phyloP scores from a whole-genome alignment of 2,888 invertebrate species.

The Pseudoips prasinana region DNA sequence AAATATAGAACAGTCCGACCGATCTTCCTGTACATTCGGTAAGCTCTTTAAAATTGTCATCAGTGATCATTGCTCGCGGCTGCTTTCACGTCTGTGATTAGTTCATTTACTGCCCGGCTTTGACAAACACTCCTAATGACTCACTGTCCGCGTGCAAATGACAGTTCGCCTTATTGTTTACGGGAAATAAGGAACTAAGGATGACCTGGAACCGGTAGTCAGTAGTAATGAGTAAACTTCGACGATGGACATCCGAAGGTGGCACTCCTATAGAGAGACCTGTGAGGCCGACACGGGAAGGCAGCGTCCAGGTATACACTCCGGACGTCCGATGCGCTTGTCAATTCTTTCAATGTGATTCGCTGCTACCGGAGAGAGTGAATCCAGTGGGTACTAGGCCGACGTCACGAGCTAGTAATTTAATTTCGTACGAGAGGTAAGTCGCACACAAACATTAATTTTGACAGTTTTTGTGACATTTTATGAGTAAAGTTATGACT shows the following conservation, averaged over 20 bases:
- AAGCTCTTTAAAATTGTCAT: conserved; percentile 80
- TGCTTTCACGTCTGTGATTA: conserved; percentile 75
- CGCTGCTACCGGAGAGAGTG: conserved; percentile 88
- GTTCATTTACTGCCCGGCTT: conserved; percentile 67
- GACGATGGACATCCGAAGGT: conserved; percentile 87
- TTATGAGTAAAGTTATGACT: conserved; percentile 57
- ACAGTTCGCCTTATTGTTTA: conserved; percentile 37
- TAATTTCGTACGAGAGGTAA: conserved; percentile 70
- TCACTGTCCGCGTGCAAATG: conserved; percentile 47
- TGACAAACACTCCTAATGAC: conserved; percentile 62
- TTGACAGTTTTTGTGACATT: conserved; percentile 50
- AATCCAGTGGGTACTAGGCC: conserved; percentile 86
- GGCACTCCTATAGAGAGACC: conserved; percentile 83
- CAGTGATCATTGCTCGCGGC: conserved; percentile 76
- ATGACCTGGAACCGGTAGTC: conserved; percentile 55
- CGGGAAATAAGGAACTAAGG: conserved; percentile 41
- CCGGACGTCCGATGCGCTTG: conserved; percentile 93
- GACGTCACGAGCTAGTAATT: conserved; percentile 82
- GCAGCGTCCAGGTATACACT: conserved; percentile 86
- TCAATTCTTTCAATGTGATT: conserved; percentile 92
- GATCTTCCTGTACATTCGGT: conserved; percentile 74
- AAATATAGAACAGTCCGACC: conserved; percentile 72
- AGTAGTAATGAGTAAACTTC: conserved; percentile 73
- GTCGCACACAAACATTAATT: conserved; percentile 44
- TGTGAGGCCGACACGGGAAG: conserved; percentile 86